These are phyloP conservation scores for Xiphophorus hellerii DNA, from an alignment of 2,113 vertebrate species.

Conservation along the genomic window DNA sequence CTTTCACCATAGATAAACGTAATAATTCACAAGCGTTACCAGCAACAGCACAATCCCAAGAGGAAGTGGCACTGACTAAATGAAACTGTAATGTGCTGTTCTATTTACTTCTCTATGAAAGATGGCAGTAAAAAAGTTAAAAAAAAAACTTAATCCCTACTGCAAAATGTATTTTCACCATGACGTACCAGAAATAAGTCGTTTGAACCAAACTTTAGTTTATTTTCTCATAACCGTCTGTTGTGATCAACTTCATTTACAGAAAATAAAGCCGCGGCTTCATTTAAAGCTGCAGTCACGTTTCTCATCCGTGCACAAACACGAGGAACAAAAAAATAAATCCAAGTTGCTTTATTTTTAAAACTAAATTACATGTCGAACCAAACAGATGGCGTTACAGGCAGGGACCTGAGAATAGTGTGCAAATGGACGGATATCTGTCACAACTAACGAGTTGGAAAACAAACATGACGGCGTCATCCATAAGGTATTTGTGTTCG, in stretches of 20 bases:
- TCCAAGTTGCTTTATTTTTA: slow-evolving; percentile 35
- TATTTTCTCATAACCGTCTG: neutral
- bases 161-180: neutral
- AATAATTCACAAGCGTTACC: no score
- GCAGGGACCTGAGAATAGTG: slow-evolving; percentile 59
- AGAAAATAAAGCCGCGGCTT: neutral
- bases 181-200: neutral
- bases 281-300: no score
- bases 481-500: slow-evolving; percentile 5
- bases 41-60: no score
- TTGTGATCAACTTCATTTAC: neutral
- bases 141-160: neutral
- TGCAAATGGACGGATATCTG: slow-evolving; percentile 28
- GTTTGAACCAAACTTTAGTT: neutral
- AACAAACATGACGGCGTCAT: slow-evolving; percentile 3
- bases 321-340: neutral
- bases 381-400: slow-evolving; percentile 36
- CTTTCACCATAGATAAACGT: no score
- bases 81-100: neutral
- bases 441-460: slow-evolving; percentile 26
- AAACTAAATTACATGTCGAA: slow-evolving; percentile 32
- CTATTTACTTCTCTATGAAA: no score
- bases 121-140: no score
- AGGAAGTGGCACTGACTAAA: no score
- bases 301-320: neutral